Conservation (phyloP, 1,140 invertebrate species). For the Parapsyche elsis region DNA sequence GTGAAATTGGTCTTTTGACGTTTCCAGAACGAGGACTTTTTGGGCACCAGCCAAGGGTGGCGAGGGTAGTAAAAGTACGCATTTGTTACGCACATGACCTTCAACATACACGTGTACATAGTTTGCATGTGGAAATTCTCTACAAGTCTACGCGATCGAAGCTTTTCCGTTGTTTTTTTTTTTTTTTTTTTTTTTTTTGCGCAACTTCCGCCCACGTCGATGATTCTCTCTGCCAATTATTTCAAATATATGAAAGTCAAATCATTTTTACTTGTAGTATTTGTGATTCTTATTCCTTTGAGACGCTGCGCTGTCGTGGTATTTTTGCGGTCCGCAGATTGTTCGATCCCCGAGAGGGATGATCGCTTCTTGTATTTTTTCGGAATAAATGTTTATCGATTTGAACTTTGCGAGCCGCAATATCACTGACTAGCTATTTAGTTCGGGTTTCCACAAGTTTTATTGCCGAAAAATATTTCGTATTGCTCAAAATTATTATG, state of each 20-base stretch:
- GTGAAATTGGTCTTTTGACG: conserved; percentile 20
- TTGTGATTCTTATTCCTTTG: background rate
- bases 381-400: background rate
- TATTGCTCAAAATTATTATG: too few species aligned
- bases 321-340: conserved; percentile 17
- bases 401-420: too few species aligned
- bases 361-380: background rate
- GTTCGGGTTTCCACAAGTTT: too few species aligned
- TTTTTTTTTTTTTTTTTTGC: background rate
- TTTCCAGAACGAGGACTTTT: background rate
- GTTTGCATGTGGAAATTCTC: too few species aligned
- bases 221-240: background rate
- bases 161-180: background rate
- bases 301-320: background rate
- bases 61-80: background rate
- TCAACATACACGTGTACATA: background rate
- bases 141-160: too few species aligned
- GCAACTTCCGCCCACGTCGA: background rate
- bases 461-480: too few species aligned
- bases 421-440: too few species aligned
- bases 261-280: background rate
- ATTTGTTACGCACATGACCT: conserved; percentile 4
- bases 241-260: background rate
- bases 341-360: background rate
- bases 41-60: background rate